Evolutionary conservation across 2,797 vertebrate genomes (phyloP).

Genomic region (Alosa sapidissima): DNA sequence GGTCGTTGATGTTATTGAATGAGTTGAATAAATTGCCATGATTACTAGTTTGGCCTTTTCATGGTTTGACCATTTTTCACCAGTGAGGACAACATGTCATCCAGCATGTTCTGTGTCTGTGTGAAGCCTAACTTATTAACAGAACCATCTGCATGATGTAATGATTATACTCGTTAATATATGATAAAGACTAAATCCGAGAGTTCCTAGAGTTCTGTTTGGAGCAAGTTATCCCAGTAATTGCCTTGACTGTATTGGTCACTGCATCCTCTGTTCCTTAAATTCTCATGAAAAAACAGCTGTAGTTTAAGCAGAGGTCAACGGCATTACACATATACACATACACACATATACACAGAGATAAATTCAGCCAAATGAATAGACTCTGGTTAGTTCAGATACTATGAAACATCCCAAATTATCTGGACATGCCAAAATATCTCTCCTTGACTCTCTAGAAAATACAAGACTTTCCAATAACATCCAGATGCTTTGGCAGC

Average conservation of each 20-base stretch:
- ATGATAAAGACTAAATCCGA: not conserved
- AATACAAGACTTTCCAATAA: constrained; percentile 1
- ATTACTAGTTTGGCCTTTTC: not conserved
- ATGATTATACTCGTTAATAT: not conserved
- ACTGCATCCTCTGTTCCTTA: not conserved
- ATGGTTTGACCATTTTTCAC: not conserved
- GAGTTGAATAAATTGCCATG: not conserved
- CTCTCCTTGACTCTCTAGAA: not conserved
- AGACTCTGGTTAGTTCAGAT: not conserved
- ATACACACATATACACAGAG: too few relatives aligned
- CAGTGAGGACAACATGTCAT: not conserved
- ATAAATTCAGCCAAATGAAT: not conserved
- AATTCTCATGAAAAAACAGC: not conserved
- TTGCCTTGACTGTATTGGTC: not conserved
- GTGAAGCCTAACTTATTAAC: not conserved
- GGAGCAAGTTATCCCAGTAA: not conserved
- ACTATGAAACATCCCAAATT: not conserved
- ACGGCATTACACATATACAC: not conserved
- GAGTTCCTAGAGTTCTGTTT: not conserved
- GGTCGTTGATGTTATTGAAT: not conserved
- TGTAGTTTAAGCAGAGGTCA: not conserved
- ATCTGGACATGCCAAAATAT: not conserved
- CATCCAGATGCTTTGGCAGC: constrained; percentile 9
- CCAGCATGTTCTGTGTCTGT: not conserved
- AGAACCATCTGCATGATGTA: not conserved